These are phyloP conservation scores for Daubentonia madagascariensis DNA, from an alignment of 2,113 vertebrate genomes.

Conservation along the genomic window DNA sequence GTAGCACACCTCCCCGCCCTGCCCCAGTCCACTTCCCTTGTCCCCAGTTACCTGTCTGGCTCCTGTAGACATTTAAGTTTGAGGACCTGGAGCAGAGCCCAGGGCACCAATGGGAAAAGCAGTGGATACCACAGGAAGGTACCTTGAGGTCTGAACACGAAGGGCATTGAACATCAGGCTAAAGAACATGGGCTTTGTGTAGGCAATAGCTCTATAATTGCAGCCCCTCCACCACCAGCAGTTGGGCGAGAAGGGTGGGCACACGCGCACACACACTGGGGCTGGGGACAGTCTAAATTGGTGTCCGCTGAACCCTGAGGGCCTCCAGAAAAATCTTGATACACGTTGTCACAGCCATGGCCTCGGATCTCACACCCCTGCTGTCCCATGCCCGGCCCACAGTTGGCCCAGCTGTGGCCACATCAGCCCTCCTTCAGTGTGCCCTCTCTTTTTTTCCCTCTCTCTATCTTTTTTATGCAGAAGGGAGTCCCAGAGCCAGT, in stretches of 20 bases:
- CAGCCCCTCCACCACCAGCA: not conserved
- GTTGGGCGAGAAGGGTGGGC: not conserved
- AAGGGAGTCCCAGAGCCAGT: not conserved
- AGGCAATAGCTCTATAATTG: not conserved
- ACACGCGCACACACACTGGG: not conserved
- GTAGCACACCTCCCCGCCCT: not conserved
- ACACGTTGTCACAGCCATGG: not conserved
- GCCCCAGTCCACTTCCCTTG: constrained; percentile 19
- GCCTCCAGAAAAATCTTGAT: not conserved
- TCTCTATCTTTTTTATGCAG: not conserved
- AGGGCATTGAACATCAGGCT: not conserved
- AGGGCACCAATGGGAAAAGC: not conserved
- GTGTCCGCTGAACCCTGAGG: not conserved
- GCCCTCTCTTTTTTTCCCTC: not conserved
- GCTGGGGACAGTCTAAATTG: not conserved
- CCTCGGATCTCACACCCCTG: not conserved
- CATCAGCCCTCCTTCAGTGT: not conserved
- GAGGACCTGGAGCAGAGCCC: constrained; percentile 52
- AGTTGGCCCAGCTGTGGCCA: not conserved
- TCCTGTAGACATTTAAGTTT: constrained; percentile 30
- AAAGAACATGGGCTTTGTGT: not conserved
- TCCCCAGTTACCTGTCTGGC: constrained; percentile 64
- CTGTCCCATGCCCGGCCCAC: not conserved
- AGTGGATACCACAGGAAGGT: not conserved
- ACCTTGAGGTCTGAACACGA: constrained; percentile 13